Base-by-base conservation (phyloP, 2,888 invertebrate genomes). In the Branchipolynoe longqiensis region DNA sequence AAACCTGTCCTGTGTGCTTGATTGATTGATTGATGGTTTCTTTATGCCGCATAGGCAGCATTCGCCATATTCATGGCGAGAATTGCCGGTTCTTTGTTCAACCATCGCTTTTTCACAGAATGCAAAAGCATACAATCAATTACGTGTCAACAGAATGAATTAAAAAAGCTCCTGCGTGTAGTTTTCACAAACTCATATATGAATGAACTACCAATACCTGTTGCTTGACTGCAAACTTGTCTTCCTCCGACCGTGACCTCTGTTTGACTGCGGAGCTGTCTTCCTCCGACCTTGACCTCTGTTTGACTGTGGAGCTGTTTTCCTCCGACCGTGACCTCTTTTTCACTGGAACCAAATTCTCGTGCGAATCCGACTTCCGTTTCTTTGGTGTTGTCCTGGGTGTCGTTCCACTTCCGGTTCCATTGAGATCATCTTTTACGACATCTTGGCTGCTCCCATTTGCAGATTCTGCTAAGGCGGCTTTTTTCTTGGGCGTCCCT, bases 341-440 rank as follows among this genome's bases (percentile, higher is more conserved):
- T 12, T 82, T 48, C 22, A 31, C 58, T 36, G 58, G 38, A 0
- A 1, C 40, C n/a, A 14, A 12, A 0, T 59, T 18, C 12, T 69
- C 62, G 6, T 41, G 38, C 14, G 22, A 4, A 40, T 38, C 62
- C 3, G 64, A 28, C 41, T 48, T 85, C 18, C 40, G 85, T 31
- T 59, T 82, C 1, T 8, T 31, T 36, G 85, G 36, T 4, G 58
- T 86, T 31, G 81, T 28, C 12, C 54, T 31, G 25, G 73, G 8
- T 38, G 54, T n/a, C 28, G 54, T 38, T 0, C 33, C 38, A 14
- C 18, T 48, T 12, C 14, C 12, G 18, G 33, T 8, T 38, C 14
- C 14, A 12, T 6, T 31, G 31, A 31, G 25, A 2, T 18, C 36
- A 38, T 33, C 36, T 2, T 36, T n/a, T n/a, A n/a, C n/a, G n/a